Conservation (phyloP, 2,113 vertebrate genomes). For the Tyto alba region DNA sequence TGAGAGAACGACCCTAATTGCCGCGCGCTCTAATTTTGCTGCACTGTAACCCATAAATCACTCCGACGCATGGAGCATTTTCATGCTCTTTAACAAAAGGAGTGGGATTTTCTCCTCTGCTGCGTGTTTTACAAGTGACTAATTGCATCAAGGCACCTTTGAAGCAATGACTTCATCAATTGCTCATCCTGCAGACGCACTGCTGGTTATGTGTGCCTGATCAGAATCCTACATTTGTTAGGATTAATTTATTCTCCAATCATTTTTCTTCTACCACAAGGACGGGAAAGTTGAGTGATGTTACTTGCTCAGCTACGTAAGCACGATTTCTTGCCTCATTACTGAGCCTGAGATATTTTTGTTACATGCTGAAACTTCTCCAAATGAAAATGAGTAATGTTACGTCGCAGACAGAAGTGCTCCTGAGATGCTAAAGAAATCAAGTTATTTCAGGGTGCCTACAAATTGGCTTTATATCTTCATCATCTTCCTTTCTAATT, state of each 20-base stretch:
- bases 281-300: slow-evolving; percentile 33
- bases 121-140: slow-evolving; percentile 45
- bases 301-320: slow-evolving; percentile 44
- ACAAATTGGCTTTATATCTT: not conserved
- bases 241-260: slow-evolving; percentile 57
- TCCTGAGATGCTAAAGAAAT: not conserved
- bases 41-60: slow-evolving; percentile 50
- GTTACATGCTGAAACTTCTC: slow-evolving; percentile 20
- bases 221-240: slow-evolving; percentile 44
- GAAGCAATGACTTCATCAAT: slow-evolving; percentile 59
- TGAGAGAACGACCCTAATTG: slow-evolving; percentile 1
- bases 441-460: not conserved
- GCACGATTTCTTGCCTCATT: slow-evolving; percentile 61
- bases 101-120: slow-evolving; percentile 3
- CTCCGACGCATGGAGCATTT: not conserved
- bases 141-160: slow-evolving; percentile 53
- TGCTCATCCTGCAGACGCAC: slow-evolving; percentile 13
- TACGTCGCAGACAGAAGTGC: not conserved
- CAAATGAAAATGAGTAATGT: slow-evolving; percentile 36
- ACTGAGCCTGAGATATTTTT: slow-evolving; percentile 37
- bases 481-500: not conserved
- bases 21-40: not conserved
- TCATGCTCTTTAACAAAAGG: slow-evolving; percentile 40
- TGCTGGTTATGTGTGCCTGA: slow-evolving; percentile 24
- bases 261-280: slow-evolving; percentile 11